Evolutionary conservation across 2,888 invertebrate species (phyloP).

Genomic region (Nasonia oneida): DNA sequence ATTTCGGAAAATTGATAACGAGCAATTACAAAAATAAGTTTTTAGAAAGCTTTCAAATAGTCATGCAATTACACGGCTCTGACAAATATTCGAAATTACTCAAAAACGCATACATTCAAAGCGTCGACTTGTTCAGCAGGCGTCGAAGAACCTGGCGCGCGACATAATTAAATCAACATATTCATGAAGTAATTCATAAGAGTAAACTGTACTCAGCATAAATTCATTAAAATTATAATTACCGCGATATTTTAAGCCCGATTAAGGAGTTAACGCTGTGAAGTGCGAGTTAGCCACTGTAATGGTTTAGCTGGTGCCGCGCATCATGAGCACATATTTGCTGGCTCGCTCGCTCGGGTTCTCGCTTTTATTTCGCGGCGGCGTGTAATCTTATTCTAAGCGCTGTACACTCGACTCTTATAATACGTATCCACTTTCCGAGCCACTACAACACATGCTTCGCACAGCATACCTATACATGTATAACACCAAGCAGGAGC

Average conservation of each 20-base stretch:
- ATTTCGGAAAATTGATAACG: too few relatives aligned
- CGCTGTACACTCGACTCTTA: conserved; percentile 19
- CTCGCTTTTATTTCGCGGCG: conserved; percentile 23
- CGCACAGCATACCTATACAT: not conserved
- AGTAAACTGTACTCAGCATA: conserved; percentile 12
- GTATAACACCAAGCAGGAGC: not conserved
- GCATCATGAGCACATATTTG: not conserved
- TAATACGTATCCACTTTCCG: conserved; percentile 37
- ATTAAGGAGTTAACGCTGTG: conserved; percentile 38
- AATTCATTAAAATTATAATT: conserved; percentile 50
- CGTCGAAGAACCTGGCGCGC: not conserved
- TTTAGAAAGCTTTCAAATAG: not conserved
- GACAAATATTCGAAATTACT: conserved; percentile 17
- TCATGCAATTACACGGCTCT: not conserved
- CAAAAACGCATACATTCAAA: not conserved
- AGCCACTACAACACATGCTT: not conserved
- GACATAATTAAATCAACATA: conserved; percentile 49
- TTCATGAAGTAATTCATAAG: conserved; percentile 47
- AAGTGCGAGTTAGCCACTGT: not conserved
- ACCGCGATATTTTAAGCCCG: conserved; percentile 40
- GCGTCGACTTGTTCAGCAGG: not conserved
- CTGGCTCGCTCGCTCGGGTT: not conserved
- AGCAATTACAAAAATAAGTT: too few relatives aligned
- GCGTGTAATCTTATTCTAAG: conserved; percentile 39
- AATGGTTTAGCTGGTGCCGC: not conserved